phyloP scores from a whole-genome alignment of 2,113 vertebrate genomes.

The Pheucticus melanocephalus region DNA sequence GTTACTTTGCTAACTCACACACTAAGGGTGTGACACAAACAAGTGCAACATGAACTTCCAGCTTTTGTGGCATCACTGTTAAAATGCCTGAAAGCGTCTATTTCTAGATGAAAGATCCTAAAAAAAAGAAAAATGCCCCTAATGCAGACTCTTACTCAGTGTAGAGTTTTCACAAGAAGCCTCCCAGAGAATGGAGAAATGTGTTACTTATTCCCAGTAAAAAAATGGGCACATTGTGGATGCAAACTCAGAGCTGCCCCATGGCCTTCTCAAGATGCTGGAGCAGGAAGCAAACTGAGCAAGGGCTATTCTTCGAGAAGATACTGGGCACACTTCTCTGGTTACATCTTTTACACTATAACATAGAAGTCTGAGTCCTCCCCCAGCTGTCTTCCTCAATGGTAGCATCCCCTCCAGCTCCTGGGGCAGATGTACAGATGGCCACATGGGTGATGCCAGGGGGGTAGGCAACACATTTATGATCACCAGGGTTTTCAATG shows the following conservation, averaged over 20 bases:
- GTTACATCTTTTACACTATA: not conserved
- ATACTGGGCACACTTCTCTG: rapidly evolving
- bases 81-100: not conserved
- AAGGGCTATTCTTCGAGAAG: not conserved
- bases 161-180: not conserved
- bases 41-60: not conserved
- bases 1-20: not conserved
- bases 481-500: rapidly evolving
- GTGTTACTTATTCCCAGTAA: not conserved
- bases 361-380: rapidly evolving
- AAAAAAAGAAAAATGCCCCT: not conserved
- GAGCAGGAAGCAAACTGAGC: not conserved
- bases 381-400: not conserved
- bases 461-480: not conserved
- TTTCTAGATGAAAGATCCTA: not conserved
- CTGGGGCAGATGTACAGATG: not conserved
- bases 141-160: not conserved
- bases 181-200: not conserved
- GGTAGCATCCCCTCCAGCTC: not conserved
- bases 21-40: not conserved
- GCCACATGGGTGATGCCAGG: not conserved
- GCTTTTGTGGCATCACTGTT: not conserved
- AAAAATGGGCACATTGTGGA: rapidly evolving
- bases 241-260: not conserved
- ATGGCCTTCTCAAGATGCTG: not conserved